Conservation (phyloP, 1,140 invertebrate genomes). For the Acromyrmex echinatior region DNA sequence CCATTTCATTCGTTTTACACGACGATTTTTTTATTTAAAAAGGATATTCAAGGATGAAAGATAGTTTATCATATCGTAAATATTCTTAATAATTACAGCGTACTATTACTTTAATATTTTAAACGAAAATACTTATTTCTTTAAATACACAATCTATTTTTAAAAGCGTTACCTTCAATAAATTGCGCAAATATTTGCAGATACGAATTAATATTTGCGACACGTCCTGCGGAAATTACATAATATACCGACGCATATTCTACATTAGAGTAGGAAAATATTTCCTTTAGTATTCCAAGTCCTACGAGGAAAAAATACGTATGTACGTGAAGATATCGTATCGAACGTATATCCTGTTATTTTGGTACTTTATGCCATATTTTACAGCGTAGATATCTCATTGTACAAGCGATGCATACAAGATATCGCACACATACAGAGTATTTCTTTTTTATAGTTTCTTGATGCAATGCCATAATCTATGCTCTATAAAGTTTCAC, state of each 20-base stretch:
- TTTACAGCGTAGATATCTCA: conserved; percentile 13
- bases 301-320: conserved; percentile 18
- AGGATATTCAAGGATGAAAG: not conserved
- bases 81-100: not conserved
- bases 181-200: not conserved
- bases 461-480: conserved; percentile 1
- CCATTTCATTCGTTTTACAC: not conserved
- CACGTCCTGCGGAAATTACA: conserved; percentile 33
- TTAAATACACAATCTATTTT: not conserved
- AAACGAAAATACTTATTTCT: not conserved
- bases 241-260: not conserved
- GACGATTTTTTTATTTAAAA: not conserved
- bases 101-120: not conserved
- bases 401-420: not conserved
- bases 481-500: conserved; percentile 15
- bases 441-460: conserved; percentile 15
- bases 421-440: not conserved
- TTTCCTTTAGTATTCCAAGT: conserved; percentile 13
- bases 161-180: not conserved
- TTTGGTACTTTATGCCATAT: not conserved
- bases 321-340: conserved; percentile 27
- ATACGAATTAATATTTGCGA: conserved; percentile 34
- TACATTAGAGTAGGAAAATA: not conserved
- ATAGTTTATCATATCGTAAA: not conserved
- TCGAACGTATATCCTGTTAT: conserved; percentile 8